Evolutionary conservation across 2,113 vertebrate genomes (phyloP).

Genomic region (Pipra filicauda): DNA sequence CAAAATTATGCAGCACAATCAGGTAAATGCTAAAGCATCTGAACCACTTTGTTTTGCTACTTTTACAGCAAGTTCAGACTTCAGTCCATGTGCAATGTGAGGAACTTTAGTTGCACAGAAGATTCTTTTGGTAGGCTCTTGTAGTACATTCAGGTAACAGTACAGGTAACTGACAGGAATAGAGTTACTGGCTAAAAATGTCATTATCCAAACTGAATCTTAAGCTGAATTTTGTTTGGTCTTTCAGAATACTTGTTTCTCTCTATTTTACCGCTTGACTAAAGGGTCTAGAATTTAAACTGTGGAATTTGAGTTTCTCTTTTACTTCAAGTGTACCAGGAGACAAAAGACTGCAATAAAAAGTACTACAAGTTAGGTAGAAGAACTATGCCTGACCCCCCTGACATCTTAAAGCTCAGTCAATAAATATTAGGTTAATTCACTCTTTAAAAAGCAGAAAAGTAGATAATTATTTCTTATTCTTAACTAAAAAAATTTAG

Average conservation of each 20-base stretch:
- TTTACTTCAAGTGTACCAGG: not conserved
- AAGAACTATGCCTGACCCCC: not conserved
- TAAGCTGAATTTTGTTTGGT: not conserved
- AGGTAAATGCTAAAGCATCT: not conserved
- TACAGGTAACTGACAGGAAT: not conserved
- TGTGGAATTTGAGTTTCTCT: not conserved
- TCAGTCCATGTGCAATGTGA: not conserved
- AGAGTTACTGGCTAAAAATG: conserved; percentile 14
- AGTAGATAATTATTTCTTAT: not conserved
- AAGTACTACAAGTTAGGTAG: not conserved
- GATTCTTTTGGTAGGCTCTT: not conserved
- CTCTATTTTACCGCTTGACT: not conserved
- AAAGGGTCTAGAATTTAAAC: not conserved
- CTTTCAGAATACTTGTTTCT: not conserved
- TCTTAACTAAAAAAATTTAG: not conserved
- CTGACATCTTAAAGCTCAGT: not conserved
- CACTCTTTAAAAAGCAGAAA: not conserved
- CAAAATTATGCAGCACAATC: not conserved
- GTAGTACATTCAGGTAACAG: not conserved
- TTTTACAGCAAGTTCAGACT: conserved; percentile 25
- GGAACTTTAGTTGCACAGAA: not conserved
- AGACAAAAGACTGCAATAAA: not conserved
- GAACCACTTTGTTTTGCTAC: not conserved
- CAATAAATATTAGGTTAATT: not conserved
- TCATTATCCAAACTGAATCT: not conserved